phyloP scores from a whole-genome alignment of 2,797 vertebrate species.

The Pachyuromys duprasi region DNA sequence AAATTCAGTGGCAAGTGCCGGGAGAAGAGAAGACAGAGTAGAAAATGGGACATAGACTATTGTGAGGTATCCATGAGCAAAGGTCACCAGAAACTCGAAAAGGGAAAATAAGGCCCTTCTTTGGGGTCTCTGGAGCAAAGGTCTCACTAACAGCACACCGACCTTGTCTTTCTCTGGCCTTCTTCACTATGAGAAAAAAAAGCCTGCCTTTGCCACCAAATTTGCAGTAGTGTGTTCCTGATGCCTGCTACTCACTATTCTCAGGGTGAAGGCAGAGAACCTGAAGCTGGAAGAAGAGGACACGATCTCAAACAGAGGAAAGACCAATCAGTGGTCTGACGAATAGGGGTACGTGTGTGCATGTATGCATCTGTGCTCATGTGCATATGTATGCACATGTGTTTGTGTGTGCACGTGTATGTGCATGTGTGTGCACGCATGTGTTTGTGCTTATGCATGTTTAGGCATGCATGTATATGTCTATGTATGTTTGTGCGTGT shows the following conservation, averaged over 20 bases:
- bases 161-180: neutral
- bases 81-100: neutral
- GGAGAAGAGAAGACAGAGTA: neutral
- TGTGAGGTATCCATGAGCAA: rapidly evolving
- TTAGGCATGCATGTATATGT: too few species aligned
- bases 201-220: neutral
- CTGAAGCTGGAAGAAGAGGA: neutral
- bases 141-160: too few species aligned
- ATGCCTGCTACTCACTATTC: rapidly evolving
- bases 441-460: neutral
- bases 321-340: neutral
- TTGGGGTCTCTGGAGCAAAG: rapidly evolving
- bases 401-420: neutral
- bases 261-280: neutral
- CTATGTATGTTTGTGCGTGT: neutral
- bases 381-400: too few species aligned
- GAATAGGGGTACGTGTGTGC: neutral
- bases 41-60: neutral
- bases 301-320: neutral
- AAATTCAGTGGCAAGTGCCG: neutral
- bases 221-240: neutral
- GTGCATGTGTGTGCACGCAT: too few species aligned
- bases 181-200: neutral
- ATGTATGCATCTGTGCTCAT: neutral
- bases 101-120: neutral